Evolutionary conservation across 2,113 vertebrate species (phyloP).

Genomic region (Cyanoliseus patagonus): DNA sequence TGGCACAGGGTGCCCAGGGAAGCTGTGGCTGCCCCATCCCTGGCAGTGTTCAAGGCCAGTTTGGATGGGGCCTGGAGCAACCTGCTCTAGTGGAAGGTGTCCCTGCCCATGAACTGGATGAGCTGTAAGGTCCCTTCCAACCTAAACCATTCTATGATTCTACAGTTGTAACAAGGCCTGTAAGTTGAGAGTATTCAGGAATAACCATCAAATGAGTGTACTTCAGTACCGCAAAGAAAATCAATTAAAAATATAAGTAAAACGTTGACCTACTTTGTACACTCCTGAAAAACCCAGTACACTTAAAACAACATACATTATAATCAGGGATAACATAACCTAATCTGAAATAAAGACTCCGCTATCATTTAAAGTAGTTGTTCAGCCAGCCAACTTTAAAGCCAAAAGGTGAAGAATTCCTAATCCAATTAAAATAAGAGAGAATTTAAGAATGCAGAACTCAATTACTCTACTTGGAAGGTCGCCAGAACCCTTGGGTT

Average conservation of each 20-base stretch:
- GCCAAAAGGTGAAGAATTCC: not conserved
- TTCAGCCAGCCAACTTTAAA: not conserved
- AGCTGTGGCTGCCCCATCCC: not conserved
- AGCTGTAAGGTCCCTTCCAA: not conserved
- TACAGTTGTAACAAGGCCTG: not conserved
- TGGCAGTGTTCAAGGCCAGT: not conserved
- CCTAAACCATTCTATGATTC: not conserved
- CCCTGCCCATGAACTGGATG: not conserved
- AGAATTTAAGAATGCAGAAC: not conserved
- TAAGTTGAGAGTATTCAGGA: not conserved
- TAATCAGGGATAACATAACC: not conserved
- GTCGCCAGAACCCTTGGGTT: not conserved
- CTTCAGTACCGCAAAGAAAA: not conserved
- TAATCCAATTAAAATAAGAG: not conserved
- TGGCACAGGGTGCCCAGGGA: not conserved
- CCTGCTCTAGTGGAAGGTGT: not conserved
- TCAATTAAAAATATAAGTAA: not conserved
- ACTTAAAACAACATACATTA: not conserved
- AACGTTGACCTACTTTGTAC: not conserved
- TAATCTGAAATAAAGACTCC: not conserved
- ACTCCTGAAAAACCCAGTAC: not conserved
- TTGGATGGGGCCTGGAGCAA: not conserved
- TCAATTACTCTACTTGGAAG: slow-evolving; percentile 20
- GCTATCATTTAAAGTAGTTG: not conserved
- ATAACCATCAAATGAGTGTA: not conserved